Percentiles rank a stretch among this genome's conserved stretches.
Evolutionary conservation across 2,888 invertebrate genomes (phyloP).

Genomic region (Dasypolia templi): DNA sequence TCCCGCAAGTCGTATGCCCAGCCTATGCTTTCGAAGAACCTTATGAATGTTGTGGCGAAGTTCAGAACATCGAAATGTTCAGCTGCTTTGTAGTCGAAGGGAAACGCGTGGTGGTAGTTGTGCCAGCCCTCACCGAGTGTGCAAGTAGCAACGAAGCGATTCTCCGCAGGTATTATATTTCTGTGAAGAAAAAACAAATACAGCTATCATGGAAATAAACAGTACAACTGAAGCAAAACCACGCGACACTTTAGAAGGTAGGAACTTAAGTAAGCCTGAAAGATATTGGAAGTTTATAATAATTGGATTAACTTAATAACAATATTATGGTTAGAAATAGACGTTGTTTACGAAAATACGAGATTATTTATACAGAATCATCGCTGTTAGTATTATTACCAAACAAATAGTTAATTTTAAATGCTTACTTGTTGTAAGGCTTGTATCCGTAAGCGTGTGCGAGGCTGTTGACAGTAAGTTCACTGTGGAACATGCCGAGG

Average conservation of each 20-base stretch:
- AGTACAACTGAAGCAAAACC: not conserved
- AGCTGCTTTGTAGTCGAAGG: slow-evolving; percentile 91
- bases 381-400: slow-evolving; percentile 23
- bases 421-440: slow-evolving; percentile 86
- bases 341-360: slow-evolving; percentile 22
- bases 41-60: slow-evolving; percentile 81
- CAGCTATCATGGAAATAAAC: not conserved
- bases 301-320: no score
- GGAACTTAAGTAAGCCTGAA: slow-evolving; percentile 2
- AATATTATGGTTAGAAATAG: slow-evolving; percentile 36
- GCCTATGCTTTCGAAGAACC: slow-evolving; percentile 82
- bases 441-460: slow-evolving; percentile 94
- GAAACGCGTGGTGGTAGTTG: slow-evolving; percentile 95
- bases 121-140: slow-evolving; percentile 93
- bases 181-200: slow-evolving; percentile 76
- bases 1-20: slow-evolving; percentile 85
- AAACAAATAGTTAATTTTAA: slow-evolving; percentile 22
- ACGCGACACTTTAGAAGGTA: not conserved
- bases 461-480: slow-evolving; percentile 96
- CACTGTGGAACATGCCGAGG: slow-evolving; percentile 94
- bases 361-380: slow-evolving; percentile 32
- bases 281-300: slow-evolving; percentile 37
- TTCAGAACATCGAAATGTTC: slow-evolving; percentile 89
- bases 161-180: slow-evolving; percentile 91
- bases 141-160: slow-evolving; percentile 91